Base-by-base conservation (phyloP, 2,797 vertebrate species). In the Chaunax sp. region DNA sequence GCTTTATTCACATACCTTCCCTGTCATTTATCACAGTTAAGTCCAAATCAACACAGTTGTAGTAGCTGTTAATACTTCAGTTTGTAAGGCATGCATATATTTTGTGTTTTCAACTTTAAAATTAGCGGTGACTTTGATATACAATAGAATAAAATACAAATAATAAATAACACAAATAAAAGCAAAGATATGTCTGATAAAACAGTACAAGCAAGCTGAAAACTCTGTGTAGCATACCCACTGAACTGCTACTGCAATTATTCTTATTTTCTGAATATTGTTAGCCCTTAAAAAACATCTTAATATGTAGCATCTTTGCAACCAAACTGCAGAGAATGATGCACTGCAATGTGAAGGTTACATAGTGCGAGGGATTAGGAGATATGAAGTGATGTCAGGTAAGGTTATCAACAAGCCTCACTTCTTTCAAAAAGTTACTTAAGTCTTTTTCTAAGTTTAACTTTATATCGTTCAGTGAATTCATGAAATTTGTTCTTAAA, bases 401-500 rank as follows among this genome's bases (percentile, higher is more conserved):
- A 41, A 69, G 28, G 47, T 47, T 45, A 72, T 26, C 20, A 61
- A 23, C 20, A 28, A 30, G 28, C 22, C 45, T 51, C 57, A 41
- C 40, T 40, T 13, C 13, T 25, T 19, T 9, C n/a, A 38, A 53
- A 64, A 63, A 60, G 35, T 41, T 69, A 12, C 12, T 38, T 11
- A 7, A 15, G n/a, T 45, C 8, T 50, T 60, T 67, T 62, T 38
- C 12, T 44, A 54, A 71, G 13, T 64, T 26, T 52, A 35, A 54
- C 18, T 54, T 45, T 3, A 64, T 52, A 9, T 50, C 51, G 13
- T 64, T 26, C 41, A 57, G 33, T 53, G 22, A 73, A 64, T 77
- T 69, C 61, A 61, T 74, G 37, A 55, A 66, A 46, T 52, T 25
- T 0, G 14, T 20, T 28, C 28, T 75, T 59, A 53, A 78, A 78